Conservation (phyloP, 2,797 vertebrate species). For the Chelon labrosus region DNA sequence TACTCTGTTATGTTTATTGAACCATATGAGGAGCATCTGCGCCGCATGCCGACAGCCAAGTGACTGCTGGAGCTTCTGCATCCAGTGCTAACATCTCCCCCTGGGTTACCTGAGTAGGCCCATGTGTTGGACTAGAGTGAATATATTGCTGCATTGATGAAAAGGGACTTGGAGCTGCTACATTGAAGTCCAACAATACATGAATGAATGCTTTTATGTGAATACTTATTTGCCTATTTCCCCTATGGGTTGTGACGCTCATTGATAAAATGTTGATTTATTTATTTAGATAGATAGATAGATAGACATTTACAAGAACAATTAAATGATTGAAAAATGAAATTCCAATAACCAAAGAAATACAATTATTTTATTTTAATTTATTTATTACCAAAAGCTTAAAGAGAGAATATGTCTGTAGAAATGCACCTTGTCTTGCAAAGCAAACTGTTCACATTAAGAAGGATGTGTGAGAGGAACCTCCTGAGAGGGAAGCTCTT, state of each 20-base stretch:
- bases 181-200: neutral
- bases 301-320: no score
- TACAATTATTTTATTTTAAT: no score
- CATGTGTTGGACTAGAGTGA: neutral
- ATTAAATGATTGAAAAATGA: no score
- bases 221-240: neutral
- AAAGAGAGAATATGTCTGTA: neutral
- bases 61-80: slow-evolving; percentile 10
- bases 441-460: neutral
- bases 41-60: neutral
- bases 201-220: neutral
- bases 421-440: neutral
- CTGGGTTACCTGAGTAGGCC: neutral
- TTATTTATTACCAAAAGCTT: neutral
- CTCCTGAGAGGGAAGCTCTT: neutral
- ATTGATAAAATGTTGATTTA: neutral
- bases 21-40: neutral
- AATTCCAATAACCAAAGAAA: no score
- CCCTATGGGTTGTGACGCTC: neutral
- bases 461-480: neutral
- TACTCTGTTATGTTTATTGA: neutral
- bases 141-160: neutral
- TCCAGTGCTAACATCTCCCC: neutral
- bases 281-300: neutral
- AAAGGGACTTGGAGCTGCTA: neutral